Evolutionary conservation across 2,797 vertebrate species (phyloP).

Genomic region (Eupleurogrammus muticus): DNA sequence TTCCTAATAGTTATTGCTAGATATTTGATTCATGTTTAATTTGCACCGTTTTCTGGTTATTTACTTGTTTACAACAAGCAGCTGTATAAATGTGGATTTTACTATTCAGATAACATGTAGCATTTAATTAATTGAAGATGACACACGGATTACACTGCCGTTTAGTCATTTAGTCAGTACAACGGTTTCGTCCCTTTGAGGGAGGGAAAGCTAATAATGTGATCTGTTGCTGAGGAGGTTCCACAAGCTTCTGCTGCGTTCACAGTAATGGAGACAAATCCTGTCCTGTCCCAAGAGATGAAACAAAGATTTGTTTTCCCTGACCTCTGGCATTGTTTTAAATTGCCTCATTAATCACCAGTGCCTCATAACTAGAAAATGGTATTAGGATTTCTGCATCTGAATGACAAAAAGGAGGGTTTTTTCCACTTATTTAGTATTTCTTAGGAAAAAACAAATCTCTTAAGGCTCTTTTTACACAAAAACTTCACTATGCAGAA

Average conservation of each 20-base stretch:
- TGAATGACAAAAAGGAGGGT: neutral
- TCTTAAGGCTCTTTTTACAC: no score
- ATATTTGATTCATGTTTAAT: no score
- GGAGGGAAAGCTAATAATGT: neutral
- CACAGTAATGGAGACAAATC: conserved; percentile 20
- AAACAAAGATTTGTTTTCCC: conserved; percentile 6
- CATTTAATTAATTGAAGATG: neutral
- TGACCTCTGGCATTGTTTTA: conserved; percentile 16
- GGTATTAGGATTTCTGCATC: neutral
- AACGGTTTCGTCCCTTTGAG: neutral
- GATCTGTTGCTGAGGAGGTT: conserved; percentile 9
- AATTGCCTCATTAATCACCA: conserved; percentile 23
- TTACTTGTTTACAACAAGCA: no score
- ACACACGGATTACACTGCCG: neutral
- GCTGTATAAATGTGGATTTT: neutral
- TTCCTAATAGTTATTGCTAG: neutral
- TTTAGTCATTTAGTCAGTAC: neutral
- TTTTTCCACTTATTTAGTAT: neutral
- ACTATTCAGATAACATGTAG: neutral
- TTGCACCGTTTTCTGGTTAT: no score
- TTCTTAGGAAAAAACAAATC: neutral
- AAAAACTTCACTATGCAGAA: no score
- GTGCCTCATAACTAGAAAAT: neutral
- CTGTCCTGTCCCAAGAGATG: conserved; percentile 10
- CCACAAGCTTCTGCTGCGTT: conserved; percentile 15